Evolutionary conservation across 2,888 invertebrate genomes (phyloP).

Genomic region (Diloba caeruleocephala): DNA sequence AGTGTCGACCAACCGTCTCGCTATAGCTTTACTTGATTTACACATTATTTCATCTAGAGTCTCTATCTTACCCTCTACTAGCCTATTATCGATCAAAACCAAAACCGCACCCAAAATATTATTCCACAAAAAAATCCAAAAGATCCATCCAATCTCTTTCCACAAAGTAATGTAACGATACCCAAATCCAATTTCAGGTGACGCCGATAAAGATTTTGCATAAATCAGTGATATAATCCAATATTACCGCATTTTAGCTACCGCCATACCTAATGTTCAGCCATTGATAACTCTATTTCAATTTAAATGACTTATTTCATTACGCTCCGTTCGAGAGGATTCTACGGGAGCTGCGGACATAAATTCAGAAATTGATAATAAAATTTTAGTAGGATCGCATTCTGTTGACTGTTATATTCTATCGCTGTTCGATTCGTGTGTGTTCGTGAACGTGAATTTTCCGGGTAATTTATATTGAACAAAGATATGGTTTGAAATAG

Average conservation of each 20-base stretch:
- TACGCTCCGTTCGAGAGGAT: constrained; percentile 72
- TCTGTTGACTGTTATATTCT: constrained; percentile 58
- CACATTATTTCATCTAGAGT: no score
- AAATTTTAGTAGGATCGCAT: constrained; percentile 79
- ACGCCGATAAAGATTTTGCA: constrained; percentile 61
- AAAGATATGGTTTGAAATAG: neutral
- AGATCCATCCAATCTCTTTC: constrained; percentile 14
- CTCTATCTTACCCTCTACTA: neutral
- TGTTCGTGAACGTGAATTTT: constrained; percentile 17
- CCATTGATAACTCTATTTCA: constrained; percentile 86
- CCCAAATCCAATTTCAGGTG: constrained; percentile 43
- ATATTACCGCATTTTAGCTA: constrained; percentile 83
- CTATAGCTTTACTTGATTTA: no score
- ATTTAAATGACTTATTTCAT: constrained; percentile 89
- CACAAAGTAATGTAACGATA: constrained; percentile 29
- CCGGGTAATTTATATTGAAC: constrained; percentile 8
- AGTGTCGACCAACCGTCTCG: no score
- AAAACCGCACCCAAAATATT: constrained; percentile 5
- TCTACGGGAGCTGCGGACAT: constrained; percentile 72
- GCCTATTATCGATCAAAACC: constrained; percentile 32
- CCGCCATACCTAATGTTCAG: constrained; percentile 80
- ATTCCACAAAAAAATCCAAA: constrained; percentile 34
- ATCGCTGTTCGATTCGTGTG: constrained; percentile 28
- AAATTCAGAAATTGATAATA: constrained; percentile 85
- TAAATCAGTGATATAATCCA: constrained; percentile 88